Base-by-base conservation (phyloP, 2,113 vertebrate genomes). In the Centrocercus urophasianus region DNA sequence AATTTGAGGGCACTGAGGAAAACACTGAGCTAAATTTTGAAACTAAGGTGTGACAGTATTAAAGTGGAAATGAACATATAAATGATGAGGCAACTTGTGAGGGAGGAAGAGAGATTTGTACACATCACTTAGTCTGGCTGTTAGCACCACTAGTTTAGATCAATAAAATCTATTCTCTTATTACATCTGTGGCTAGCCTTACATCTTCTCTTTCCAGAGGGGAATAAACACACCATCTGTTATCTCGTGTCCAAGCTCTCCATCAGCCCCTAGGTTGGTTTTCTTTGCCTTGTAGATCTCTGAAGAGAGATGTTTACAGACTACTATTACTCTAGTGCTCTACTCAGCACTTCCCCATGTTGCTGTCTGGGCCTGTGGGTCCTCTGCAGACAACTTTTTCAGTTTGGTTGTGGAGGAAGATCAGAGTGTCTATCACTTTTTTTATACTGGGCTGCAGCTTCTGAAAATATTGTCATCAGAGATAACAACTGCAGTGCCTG, bases 101-200 rank as follows among this genome's bases (percentile, higher is more conserved):
- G 17, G 34, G 21, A 86, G 89, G 80, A 83, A 81, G 77, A 75
- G 67, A 82, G 47, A 92, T 95, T 92, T 93, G 91, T 95, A 93
- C 84, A 90, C 70, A 82, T 95, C 94, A 86, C 83, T 96, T 96
- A 90, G 38, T 56, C 47, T 92, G 77, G 74, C 66, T 93, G 77
- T 92, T 95, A 95, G 52, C 43, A 89, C 50, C 32, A 67, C 73
- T 60, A 81, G 56, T 81, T 93, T 64, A 86, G 80, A 93, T 96
- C 94, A 92, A 95, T 96, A 95, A 96, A 95, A 95, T 93, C 93
- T 93, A 96, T 96, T 90, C 38, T 90, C 66, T 92, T 89, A 86
- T 78, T 96, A 61, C 84, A 56, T 90, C 77, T 92, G 70, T 75
- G 70, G 43, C 47, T 71, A 84, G 34, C 28, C 47, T 90, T 93